Base-by-base conservation (phyloP, 2,113 vertebrate species). In the Nerophis ophidion region DNA sequence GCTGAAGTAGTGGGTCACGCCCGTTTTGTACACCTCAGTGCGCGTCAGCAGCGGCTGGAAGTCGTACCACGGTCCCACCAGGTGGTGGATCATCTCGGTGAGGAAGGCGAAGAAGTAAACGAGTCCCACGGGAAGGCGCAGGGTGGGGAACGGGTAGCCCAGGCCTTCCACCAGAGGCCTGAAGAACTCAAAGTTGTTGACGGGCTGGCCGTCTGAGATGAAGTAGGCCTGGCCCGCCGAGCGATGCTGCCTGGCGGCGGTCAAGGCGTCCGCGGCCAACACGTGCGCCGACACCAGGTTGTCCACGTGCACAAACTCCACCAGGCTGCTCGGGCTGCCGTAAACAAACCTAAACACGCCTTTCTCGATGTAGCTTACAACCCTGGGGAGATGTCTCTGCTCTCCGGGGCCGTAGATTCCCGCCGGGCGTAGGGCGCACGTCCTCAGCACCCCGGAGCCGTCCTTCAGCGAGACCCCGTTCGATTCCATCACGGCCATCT, bases 171-270 rank as follows among this genome's bases (percentile, higher is more conserved):
- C 93, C 0, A 99, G 75, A 0, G 96, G 95, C 54, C 91, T 85
- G 77, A 98, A 93, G 82, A 98, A 99, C 57, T 98, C 93, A 55
- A 99, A 98, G 75, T 94, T 98, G 80, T 98, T 98, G 42, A 98
- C 82, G 0, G 96, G 95, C 17, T 69, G 87, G 40, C 94, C 93
- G 0, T 98, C 95, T 0, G 97, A 98, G 74, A 99, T 93, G 51
- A 98, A 99, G 84, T 98, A 99, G 60, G 95, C 87, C 82, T 98
- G 92, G 9, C 97, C 94, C 0, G 93, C 89, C 1, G 95, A 92
- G 11, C 87, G 5, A 56, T 93, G 83, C 57, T 80, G 79, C 57
- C 67, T 89, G 58, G 76, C 67, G 4, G 84, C 75, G 19, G 83
- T 86, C 57, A 99, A 89, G 6, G 92, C 93, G 54, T 90, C 77